Base-by-base conservation (phyloP, 2,113 vertebrate genomes). In the Cyprinodon tularosa region DNA sequence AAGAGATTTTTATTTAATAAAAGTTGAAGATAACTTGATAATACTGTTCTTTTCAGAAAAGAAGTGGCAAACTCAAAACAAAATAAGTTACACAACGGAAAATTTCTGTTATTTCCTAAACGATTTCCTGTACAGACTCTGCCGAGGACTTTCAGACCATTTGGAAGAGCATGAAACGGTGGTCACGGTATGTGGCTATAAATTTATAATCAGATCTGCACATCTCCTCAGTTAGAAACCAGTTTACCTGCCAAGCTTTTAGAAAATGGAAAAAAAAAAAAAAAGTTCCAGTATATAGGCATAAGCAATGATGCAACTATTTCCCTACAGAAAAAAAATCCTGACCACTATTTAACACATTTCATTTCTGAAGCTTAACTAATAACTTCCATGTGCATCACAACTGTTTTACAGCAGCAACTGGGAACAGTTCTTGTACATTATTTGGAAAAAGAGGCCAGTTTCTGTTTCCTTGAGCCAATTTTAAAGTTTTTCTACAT, bases 111-210 rank as follows among this genome's bases (percentile, higher is more conserved):
- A 39, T 57, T 83, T 72, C 65, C 40, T 74, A 3, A 87, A 61
- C 85, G 70, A 68, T 80, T 86, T 92, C 82, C 76, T 77, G 61
- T 61, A 62, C 77, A 62, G 80, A 85, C 74, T 73, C 74, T 47
- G 66, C 38, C 64, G 81, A 83, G 74, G 62, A 44, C 61, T 81
- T 59, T 0, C 71, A 69, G 84, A 77, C 71, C 29, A 45, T 86
- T 74, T 88, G 90, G 89, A 90, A 68, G 77, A 72, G 74, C 81
- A 84, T 90, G 65, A 90, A 90, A 89, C 72, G 40, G 73, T 61
- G 71, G 77, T 77, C 83, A 68, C 68, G 78, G 77, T 72, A 68
- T 63, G 77, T 68, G 85, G 66, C 77, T 81, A 65, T 81, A 81
- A 84, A 84, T 48, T 69, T 78, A 80, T 67, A 78, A 81, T 76